A percentile compares a stretch with the other conserved stretches of the same genome.
These are phyloP conservation scores for Dusona sp. DNA, from an alignment of 2,888 invertebrate species.

Conservation along the genomic window DNA sequence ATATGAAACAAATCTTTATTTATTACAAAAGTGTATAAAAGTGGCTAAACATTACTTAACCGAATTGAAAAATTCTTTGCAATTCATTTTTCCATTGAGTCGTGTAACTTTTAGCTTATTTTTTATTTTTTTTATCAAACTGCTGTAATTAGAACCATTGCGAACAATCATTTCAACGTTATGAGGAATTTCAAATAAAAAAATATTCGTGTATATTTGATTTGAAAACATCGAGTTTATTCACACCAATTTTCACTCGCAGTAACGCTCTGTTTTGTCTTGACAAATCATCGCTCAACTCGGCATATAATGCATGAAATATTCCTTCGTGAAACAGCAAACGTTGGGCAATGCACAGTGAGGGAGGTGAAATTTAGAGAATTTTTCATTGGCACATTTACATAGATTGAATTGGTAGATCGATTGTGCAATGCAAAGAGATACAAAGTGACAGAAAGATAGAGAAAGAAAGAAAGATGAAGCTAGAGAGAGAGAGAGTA, in stretches of 20 bases:
- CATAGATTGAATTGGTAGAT: slow-evolving; percentile 60
- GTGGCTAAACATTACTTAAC: not conserved
- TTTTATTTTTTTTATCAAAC: not conserved
- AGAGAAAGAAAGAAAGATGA: slow-evolving; percentile 17
- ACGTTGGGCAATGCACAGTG: not conserved
- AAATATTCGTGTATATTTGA: not conserved
- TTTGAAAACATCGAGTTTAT: not conserved
- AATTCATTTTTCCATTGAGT: too few relatives aligned
- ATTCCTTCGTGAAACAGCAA: not conserved
- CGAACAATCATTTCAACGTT: not conserved
- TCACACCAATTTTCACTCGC: not conserved
- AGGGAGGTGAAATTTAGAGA: not conserved
- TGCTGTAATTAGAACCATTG: not conserved
- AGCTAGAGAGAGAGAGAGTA: not conserved
- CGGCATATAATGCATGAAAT: slow-evolving; percentile 6
- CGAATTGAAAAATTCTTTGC: not conserved
- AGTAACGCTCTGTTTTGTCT: not conserved
- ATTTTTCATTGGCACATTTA: slow-evolving; percentile 62
- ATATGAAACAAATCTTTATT: not conserved
- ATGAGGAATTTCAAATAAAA: not conserved
- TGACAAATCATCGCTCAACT: not conserved
- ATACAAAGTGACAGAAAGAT: slow-evolving; percentile 37
- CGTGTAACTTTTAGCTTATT: not conserved
- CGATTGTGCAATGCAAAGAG: slow-evolving; percentile 62
- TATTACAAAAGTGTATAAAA: not conserved